These are phyloP conservation scores for Congeria kusceri DNA, from an alignment of 2,888 invertebrate genomes.

Conservation along the genomic window DNA sequence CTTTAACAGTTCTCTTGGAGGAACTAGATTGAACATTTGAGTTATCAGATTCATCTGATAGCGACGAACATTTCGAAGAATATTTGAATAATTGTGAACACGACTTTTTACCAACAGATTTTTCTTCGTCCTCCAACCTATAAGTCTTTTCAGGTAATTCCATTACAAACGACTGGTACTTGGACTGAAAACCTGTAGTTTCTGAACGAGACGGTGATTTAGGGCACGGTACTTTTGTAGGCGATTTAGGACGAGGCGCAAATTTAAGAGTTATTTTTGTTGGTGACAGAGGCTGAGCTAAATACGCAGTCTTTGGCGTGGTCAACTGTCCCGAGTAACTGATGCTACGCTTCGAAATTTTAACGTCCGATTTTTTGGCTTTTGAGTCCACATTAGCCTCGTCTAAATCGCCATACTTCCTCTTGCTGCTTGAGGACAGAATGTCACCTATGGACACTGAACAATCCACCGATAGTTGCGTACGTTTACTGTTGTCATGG, in stretches of 20 bases:
- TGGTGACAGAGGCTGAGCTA: conserved; percentile 56
- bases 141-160: conserved; percentile 56
- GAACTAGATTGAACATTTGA: conserved; percentile 6
- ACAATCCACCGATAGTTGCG: conserved; percentile 50
- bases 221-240: conserved; percentile 34
- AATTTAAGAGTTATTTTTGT: conserved; percentile 59
- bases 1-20: conserved; percentile 13
- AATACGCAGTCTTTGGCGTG: conserved; percentile 48
- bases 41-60: not conserved
- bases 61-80: not conserved
- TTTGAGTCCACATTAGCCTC: conserved; percentile 19
- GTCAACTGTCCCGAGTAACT: conserved; percentile 46
- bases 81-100: conserved; percentile 16
- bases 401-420: conserved; percentile 33
- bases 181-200: conserved; percentile 54
- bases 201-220: conserved; percentile 44
- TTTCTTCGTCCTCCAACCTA: conserved; percentile 40
- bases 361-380: conserved; percentile 40
- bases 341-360: conserved; percentile 42
- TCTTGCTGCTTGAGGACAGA: conserved; percentile 24
- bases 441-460: conserved; percentile 39
- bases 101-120: not conserved
- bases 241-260: conserved; percentile 33
- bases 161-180: conserved; percentile 61
- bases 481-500: conserved; percentile 39